A percentile compares a stretch with the other conserved stretches of the same genome.
Conservation (phyloP, 2,113 vertebrate species). For the Semicossyphus pulcher region DNA sequence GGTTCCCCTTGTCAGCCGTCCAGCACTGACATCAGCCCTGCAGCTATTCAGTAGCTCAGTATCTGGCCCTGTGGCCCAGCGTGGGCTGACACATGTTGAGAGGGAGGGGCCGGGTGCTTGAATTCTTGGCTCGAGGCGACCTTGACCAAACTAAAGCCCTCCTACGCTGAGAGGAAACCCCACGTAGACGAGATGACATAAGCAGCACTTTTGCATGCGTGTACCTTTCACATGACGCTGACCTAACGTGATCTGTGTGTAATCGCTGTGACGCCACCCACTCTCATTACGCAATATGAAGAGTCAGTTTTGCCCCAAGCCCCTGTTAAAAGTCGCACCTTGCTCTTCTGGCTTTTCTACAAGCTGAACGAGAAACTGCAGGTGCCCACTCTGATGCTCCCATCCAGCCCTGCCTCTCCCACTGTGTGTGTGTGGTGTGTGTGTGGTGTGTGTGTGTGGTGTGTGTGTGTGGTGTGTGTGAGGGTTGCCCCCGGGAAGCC, state of each 20-base stretch:
- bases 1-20: slow-evolving; percentile 66
- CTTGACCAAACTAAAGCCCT: slow-evolving; percentile 8
- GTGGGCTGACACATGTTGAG: slow-evolving; percentile 33
- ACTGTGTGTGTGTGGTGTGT: background rate
- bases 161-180: slow-evolving; percentile 46
- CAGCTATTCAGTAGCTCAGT: slow-evolving; percentile 63
- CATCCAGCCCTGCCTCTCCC: background rate
- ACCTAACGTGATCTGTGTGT: background rate
- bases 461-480: background rate
- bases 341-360: background rate
- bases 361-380: too few species aligned
- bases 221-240: background rate
- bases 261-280: background rate
- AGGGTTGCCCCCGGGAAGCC: background rate
- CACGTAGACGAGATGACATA: slow-evolving; percentile 10
- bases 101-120: slow-evolving; percentile 24
- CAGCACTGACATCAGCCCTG: slow-evolving; percentile 71
- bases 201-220: background rate
- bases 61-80: slow-evolving; percentile 48
- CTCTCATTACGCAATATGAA: background rate
- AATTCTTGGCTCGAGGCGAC: slow-evolving; percentile 53
- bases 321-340: slow-evolving; percentile 14
- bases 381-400: slow-evolving; percentile 9
- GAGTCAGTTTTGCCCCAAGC: slow-evolving; percentile 31
- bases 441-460: too few species aligned